Base-by-base conservation (phyloP, 2,113 vertebrate species). In the Phrynocephalus versicolor region DNA sequence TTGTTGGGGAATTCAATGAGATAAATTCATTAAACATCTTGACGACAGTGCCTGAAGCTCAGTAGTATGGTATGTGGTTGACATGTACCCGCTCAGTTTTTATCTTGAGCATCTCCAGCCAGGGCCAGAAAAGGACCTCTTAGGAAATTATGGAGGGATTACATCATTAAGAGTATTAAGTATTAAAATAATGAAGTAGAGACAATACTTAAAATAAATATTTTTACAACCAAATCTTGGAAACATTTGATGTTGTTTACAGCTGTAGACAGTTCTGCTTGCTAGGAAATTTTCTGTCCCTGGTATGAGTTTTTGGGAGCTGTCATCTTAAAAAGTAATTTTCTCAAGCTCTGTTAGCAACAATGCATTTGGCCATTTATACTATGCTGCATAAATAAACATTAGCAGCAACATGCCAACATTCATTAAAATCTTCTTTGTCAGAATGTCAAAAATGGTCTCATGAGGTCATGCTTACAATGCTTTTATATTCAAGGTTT, bases 371-470 rank as follows among this genome's bases (percentile, higher is more conserved):
- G 9, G 2, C 89, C 65, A 64, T 83, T 81, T 88, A 8, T 73
- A 35, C 15, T 19, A 78, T 81, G 58, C 12, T 87, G 58, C 71
- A 62, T 90, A 83, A 30, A n/a, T 85, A 33, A 78, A 13, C 75
- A 35, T 57, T 0, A 65, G 77, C 78, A 83, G 19, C 90, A 80
- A 76, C 16, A 67, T 33, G 1, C 69, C 86, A 83, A 62, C 39
- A 39, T 89, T 89, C 86, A 78, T 93, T 92, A 91, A 64, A 60
- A 45, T 81, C 30, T 73, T 77, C 18, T 67, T 82, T 76, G 83
- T 79, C 73, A 69, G 92, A 90, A 88, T 80, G 23, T 27, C 70
- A 65, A 75, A 79, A 21, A 74, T 1, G 30, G 21, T 88, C 91
- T 89, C 79, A 9, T 3, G 45, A 70, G 82, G 58, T 51, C 71